phyloP scores from a whole-genome alignment of 2,113 vertebrate genomes.

The Tenebrosternarchus preto region DNA sequence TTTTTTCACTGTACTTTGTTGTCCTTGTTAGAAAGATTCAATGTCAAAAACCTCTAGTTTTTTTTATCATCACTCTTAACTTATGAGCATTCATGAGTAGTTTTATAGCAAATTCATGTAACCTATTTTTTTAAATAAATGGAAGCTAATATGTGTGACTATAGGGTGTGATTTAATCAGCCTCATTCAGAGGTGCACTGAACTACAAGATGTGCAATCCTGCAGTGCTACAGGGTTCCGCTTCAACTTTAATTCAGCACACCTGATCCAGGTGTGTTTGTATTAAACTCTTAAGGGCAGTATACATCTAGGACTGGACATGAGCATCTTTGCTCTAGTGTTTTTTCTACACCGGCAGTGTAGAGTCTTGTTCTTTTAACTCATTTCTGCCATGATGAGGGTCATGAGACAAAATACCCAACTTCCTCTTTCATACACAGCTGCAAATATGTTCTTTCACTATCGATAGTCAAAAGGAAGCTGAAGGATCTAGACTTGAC shows the following conservation, averaged over 20 bases:
- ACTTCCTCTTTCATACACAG: constrained; percentile 69
- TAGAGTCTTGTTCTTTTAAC: not conserved
- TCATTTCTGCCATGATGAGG: constrained; percentile 1
- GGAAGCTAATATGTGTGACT: not conserved
- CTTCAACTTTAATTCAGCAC: too few relatives aligned
- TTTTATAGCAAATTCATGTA: not conserved
- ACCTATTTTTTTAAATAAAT: not conserved
- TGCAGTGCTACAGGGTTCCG: too few relatives aligned
- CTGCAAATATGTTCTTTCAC: constrained; percentile 48
- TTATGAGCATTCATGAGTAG: not conserved
- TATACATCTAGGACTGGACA: too few relatives aligned
- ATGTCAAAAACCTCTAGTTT: not conserved
- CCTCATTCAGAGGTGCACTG: too few relatives aligned
- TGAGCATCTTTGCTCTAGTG: too few relatives aligned
- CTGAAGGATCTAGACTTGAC: not conserved
- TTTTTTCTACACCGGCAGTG: not conserved
- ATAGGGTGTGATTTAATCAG: too few relatives aligned
- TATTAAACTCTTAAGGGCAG: too few relatives aligned
- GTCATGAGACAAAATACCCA: constrained; percentile 60
- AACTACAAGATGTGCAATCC: too few relatives aligned
- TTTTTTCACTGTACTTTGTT: too few relatives aligned
- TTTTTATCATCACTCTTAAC: too few relatives aligned
- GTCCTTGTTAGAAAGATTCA: not conserved
- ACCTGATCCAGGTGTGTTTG: too few relatives aligned
- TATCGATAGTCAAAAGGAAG: constrained; percentile 26